phyloP scores from a whole-genome alignment of 2,113 vertebrate genomes.

The Ovis canadensis region DNA sequence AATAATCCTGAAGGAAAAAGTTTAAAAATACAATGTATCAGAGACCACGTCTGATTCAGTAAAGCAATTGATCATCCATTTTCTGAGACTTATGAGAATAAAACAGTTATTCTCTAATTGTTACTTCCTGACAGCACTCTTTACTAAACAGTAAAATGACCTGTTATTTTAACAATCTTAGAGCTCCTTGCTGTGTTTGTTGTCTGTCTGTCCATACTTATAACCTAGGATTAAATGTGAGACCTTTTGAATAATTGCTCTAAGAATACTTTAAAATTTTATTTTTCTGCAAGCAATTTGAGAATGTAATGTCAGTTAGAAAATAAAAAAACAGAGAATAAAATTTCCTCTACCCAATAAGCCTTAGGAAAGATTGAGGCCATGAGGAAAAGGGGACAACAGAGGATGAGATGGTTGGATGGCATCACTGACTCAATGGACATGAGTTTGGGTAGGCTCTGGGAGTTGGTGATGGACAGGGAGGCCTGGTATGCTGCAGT shows the following conservation, averaged over 20 bases:
- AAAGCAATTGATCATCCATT: neutral
- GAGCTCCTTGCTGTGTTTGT: neutral
- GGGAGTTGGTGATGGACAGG: neutral
- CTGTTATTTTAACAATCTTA: neutral
- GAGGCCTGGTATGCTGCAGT: neutral
- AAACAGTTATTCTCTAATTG: neutral
- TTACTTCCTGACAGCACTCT: neutral
- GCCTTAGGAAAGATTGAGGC: neutral
- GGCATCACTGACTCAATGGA: neutral
- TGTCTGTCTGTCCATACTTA: neutral
- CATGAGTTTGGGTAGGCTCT: neutral
- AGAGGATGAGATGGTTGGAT: neutral
- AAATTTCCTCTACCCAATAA: neutral
- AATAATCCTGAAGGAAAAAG: neutral
- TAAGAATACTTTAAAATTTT: slow-evolving; percentile 4
- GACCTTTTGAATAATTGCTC: slow-evolving; percentile 15
- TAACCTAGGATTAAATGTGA: slow-evolving; percentile 11
- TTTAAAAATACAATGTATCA: neutral
- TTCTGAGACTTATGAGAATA: neutral
- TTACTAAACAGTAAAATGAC: slow-evolving; percentile 22
- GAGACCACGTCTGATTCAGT: neutral
- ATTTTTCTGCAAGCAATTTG: slow-evolving; percentile 10
- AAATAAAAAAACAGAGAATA: neutral
- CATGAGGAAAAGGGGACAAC: neutral
- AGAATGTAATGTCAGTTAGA: neutral